Conservation (phyloP, 2,888 invertebrate genomes). For the Tetranychus truncatus region DNA sequence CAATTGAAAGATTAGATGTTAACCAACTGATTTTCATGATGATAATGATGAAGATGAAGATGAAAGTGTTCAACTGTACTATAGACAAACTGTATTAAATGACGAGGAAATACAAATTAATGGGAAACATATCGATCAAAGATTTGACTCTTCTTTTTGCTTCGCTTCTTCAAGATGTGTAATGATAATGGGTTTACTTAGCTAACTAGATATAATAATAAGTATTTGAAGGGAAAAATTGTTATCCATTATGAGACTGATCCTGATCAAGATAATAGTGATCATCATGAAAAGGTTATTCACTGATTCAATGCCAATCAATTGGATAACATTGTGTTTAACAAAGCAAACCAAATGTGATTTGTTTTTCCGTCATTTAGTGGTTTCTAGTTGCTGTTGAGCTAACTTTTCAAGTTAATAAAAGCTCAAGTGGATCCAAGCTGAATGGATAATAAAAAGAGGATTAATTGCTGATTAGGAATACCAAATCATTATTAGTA, state of each 20-base stretch:
- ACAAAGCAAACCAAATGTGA: too few relatives aligned
- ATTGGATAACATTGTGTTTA: too few relatives aligned
- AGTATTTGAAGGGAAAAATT: neutral
- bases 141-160: neutral
- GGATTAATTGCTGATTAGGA: too few relatives aligned
- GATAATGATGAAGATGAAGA: too few relatives aligned
- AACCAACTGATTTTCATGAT: too few relatives aligned
- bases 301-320: neutral
- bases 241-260: neutral
- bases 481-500: too few relatives aligned
- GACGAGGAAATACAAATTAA: neutral
- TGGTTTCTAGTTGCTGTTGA: too few relatives aligned
- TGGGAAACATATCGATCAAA: neutral
- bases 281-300: neutral
- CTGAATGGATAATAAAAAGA: too few relatives aligned
- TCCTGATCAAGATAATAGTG: neutral
- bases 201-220: neutral
- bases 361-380: too few relatives aligned
- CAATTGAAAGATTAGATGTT: too few relatives aligned
- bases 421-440: too few relatives aligned
- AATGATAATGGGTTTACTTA: neutral
- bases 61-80: neutral
- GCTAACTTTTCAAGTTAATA: too few relatives aligned
- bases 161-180: neutral
- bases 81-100: neutral